Conservation (phyloP, 2,888 invertebrate species). For the Phengaris alcon region DNA sequence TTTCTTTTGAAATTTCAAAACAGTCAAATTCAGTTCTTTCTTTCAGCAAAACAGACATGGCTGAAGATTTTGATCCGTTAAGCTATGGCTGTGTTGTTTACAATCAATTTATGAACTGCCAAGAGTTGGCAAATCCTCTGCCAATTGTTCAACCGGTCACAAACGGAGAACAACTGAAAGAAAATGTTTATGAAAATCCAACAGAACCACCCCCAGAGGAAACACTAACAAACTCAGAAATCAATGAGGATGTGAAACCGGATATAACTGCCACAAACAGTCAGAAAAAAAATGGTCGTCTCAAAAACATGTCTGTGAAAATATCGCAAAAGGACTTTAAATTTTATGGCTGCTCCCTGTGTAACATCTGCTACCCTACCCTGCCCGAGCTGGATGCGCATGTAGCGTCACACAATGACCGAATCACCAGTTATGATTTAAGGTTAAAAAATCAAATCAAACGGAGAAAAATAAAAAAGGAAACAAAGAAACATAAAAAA, state of each 20-base stretch:
- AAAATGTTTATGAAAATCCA: conserved; percentile 28
- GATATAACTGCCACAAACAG: conserved; percentile 40
- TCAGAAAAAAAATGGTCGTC: conserved; percentile 47
- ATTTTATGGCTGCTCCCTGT: conserved; percentile 67
- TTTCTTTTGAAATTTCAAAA: neutral
- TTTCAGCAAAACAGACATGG: conserved; percentile 47
- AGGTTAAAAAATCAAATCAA: conserved; percentile 59
- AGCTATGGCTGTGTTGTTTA: conserved; percentile 40
- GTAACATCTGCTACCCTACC: conserved; percentile 56
- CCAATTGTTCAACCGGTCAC: neutral
- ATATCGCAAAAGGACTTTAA: conserved; percentile 59
- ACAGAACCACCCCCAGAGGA: conserved; percentile 29
- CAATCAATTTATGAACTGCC: conserved; percentile 32
- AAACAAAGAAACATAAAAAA: conserved; percentile 56
- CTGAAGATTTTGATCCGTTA: conserved; percentile 57
- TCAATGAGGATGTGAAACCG: conserved; percentile 43
- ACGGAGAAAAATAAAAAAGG: conserved; percentile 57
- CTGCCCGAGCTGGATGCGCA: conserved; percentile 60
- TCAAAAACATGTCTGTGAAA: conserved; percentile 62
- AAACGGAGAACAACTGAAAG: neutral
- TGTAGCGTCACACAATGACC: conserved; percentile 60
- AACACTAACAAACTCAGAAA: conserved; percentile 2
- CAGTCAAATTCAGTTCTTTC: neutral
- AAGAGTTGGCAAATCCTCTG: neutral
- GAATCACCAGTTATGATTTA: conserved; percentile 66